Base-by-base conservation (phyloP, 2,797 vertebrate genomes). In the Sebastes nivosus region DNA sequence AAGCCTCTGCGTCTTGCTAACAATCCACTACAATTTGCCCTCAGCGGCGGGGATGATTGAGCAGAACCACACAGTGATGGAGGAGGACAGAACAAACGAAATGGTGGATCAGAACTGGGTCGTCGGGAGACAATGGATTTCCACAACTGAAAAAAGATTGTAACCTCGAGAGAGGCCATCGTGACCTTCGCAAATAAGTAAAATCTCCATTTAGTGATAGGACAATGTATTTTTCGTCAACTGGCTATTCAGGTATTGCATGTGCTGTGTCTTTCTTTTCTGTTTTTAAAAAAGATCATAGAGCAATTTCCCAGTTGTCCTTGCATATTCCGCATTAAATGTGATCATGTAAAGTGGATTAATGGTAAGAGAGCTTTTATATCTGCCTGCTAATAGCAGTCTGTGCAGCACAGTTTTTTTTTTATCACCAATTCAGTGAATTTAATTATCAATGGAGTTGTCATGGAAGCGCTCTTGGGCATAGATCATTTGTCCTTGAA, bases 391-490 rank as follows among this genome's bases (percentile, higher is more conserved):
- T 87, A 85, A 82, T 30, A 86, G 82, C 57, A 38, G 63, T 64
- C 75, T 61, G 67, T 64, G 74, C 16, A 55, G 72, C 54, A 76
- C 64, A 6, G 16, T 18, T 61, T 59, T 70, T 82, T 38, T 38
- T 13, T 38, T 79, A 87, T 82, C 60, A 77, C 71, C 75, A 84
- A 78, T 88, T 83, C 68, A 81, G 52, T 54, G 77, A 77, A 87
- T 85, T 86, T 85, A 88, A 91, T 92, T 86, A 88, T 84, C 89
- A 80, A 66, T 72, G 66, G 59, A 79, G 87, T 86, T 92, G 86
- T 89, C 87, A 91, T 89, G 82, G 75, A 70, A 90, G 90, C 86
- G 79, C 85, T 88, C 34, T 25, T 59, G 64, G 82, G 83, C 69
- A 66, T 55, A 70, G 75, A 82, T 88, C 73, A 78, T 79, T 72